Evolutionary conservation across 2,113 vertebrate genomes (phyloP), one percentile per base, ranked within the genome.

Genomic region (Thryonomys swinderianus): DNA sequence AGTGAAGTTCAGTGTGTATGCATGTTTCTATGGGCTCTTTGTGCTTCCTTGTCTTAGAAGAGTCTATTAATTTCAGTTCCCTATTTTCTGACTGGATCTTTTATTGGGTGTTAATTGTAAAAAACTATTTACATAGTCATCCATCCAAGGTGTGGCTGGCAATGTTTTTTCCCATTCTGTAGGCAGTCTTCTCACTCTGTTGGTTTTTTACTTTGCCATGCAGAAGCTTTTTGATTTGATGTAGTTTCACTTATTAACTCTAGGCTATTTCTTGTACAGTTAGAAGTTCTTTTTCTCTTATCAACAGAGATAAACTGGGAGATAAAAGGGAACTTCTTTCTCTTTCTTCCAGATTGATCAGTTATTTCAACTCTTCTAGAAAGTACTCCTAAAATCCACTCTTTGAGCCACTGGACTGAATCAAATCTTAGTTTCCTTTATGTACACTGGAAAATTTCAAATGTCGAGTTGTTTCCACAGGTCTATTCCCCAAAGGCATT

Each of bases 391-490:
- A 51, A 64, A 85, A 86, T 71, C 2, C 18, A 67, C 23, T 89
- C 18, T 55, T 64, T 85, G 53, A 80, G 34, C 37, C 51, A 32
- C 37, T 91, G 21, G 40, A 30, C 9, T 83, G 84, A 73, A 78
- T 40, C 18, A 86, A 57, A 92, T 85, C 59, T 71, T 67, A 80
- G 17, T 59, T 95, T 89, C 17, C 23, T 55, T 86, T 62, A 89
- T 37, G 74, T 20, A 32, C 16, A 0, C 17, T n/a, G 20, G 13
- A 53, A 40, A 45, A 64, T 94, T 62, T 37, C 18, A 87, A 37
- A 74, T 71, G 71, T 12, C 17, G 59, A 55, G 27, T 30, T 89
- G 25, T 79, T 97, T 95, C 93, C 30, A 57, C 76, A 95, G 71
- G 27, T 0, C 4, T 10, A 78, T 59, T 93, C 78, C 7, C 3